Base-by-base conservation (phyloP, 1,140 invertebrate species). In the Uloborus diversus region DNA sequence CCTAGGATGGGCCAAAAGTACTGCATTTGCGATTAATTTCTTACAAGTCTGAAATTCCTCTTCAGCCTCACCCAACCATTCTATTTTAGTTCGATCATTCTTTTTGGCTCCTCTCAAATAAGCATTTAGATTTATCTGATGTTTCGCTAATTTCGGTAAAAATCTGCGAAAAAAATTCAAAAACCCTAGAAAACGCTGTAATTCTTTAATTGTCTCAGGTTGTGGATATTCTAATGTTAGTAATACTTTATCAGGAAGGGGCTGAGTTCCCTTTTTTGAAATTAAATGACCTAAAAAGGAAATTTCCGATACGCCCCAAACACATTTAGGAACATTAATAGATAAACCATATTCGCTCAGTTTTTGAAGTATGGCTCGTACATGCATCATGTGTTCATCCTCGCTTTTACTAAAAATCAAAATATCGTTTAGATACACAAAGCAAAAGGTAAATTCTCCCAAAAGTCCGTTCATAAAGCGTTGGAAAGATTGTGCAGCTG, bases 11-110 rank as follows among this genome's bases (percentile, higher is more conserved):
- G n/a, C 59, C 9, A 84, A 28, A 13, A 69, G 13, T 25, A 65
- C 47, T 9, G 75, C 30, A 11, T 64, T 61, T 2, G 83, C 82
- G 14, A 88, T 61, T 13, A 53, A 80, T n/a, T 81, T 23, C 81
- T 89, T 89, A 75, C 85, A 86, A 4, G 83, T 37, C 5, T 84
- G 71, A 79, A 89, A 88, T 1, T 87, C 85, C 68, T 66, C n/a
- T n/a, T n/a, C 7, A 11, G 49, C 49, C n/a, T 81, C 81, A 3
- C 47, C 17, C 1, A 17, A 53, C 83, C 81, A 84, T n/a, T 17
- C 14, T 5, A 82, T 11, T 51, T 7, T 51, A 5, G 49, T 51
- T n/a, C 56, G 65, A 57, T 78, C 73, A 35, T 78, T 65, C 3
- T 33, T 47, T 35, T 73, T 73, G 28, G 23, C 11, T 2, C n/a